Conservation (phyloP, 2,888 invertebrate genomes). For the Ramazzottius varieornatus region DNA sequence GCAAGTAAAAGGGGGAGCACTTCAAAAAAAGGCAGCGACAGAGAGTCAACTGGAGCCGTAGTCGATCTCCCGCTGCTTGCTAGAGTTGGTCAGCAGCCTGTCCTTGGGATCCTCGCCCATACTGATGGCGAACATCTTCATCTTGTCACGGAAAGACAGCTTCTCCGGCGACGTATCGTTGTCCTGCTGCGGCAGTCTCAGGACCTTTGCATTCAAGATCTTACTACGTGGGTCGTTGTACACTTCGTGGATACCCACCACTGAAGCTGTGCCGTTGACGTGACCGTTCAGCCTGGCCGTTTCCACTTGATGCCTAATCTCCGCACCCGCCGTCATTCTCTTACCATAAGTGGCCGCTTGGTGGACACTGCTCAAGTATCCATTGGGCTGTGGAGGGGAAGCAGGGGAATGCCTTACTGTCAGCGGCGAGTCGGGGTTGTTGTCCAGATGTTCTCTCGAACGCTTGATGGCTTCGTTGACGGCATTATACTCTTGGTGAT, state of each 20-base stretch:
- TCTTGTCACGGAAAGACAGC: constrained; percentile 87
- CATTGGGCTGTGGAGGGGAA: no score
- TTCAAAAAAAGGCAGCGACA: no score
- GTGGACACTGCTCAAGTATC: no score
- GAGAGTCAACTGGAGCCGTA: no score
- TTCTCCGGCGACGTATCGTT: constrained; percentile 39
- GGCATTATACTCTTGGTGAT: not conserved
- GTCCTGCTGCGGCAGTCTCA: constrained; percentile 10
- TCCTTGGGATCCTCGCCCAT: constrained; percentile 41
- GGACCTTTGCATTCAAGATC: not conserved
- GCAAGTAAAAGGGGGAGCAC: no score
- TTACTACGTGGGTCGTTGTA: constrained; percentile 4
- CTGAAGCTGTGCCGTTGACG: not conserved
- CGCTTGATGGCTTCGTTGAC: not conserved
- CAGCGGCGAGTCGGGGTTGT: not conserved
- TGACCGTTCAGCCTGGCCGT: not conserved
- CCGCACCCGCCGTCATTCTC: not conserved
- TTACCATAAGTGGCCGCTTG: not conserved
- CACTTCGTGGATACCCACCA: not conserved
- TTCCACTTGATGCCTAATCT: not conserved
- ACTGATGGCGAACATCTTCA: constrained; percentile 96
- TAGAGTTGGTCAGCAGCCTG: not conserved
- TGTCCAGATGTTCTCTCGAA: not conserved
- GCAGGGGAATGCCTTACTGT: not conserved
- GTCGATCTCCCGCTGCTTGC: not conserved